Evolutionary conservation across 2,888 invertebrate species (phyloP).

Genomic region (Pegoplata infirma): DNA sequence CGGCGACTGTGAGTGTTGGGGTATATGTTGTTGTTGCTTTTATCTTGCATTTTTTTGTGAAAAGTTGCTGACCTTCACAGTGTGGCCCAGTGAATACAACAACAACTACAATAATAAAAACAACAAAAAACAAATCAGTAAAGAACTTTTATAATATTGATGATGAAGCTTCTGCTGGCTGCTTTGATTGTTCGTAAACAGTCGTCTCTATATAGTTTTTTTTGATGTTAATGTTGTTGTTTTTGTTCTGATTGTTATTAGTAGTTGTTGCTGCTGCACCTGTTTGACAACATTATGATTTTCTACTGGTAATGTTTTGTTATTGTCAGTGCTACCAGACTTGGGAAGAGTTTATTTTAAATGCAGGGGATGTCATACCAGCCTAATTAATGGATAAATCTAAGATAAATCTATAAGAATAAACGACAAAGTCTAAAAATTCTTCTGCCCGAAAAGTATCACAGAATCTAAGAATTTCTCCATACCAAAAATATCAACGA

Average conservation of each 20-base stretch:
- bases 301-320: slow-evolving; percentile 16
- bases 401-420: too few species aligned
- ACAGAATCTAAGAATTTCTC: too few species aligned
- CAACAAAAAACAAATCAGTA: slow-evolving; percentile 16
- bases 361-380: too few species aligned
- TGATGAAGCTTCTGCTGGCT: slow-evolving; percentile 47
- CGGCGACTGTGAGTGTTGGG: neutral
- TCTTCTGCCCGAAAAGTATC: too few species aligned
- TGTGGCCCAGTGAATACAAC: slow-evolving; percentile 62
- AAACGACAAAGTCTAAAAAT: too few species aligned
- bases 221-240: slow-evolving; percentile 19
- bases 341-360: too few species aligned
- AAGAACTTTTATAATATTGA: slow-evolving; percentile 48
- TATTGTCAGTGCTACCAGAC: too few species aligned
- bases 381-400: too few species aligned
- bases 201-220: slow-evolving; percentile 17
- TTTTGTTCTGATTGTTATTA: slow-evolving; percentile 57
- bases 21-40: slow-evolving; percentile 1
- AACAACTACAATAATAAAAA: slow-evolving; percentile 23
- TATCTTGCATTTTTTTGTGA: slow-evolving; percentile 60
- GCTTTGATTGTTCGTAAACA: slow-evolving; percentile 21
- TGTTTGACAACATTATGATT: slow-evolving; percentile 60
- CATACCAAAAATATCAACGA: too few species aligned
- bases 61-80: slow-evolving; percentile 66
- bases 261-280: slow-evolving; percentile 57